A percentile compares a stretch with the other conserved stretches of the same genome.
Evolutionary conservation across 2,797 vertebrate genomes (phyloP).

Genomic region (Bovichtus variegatus): DNA sequence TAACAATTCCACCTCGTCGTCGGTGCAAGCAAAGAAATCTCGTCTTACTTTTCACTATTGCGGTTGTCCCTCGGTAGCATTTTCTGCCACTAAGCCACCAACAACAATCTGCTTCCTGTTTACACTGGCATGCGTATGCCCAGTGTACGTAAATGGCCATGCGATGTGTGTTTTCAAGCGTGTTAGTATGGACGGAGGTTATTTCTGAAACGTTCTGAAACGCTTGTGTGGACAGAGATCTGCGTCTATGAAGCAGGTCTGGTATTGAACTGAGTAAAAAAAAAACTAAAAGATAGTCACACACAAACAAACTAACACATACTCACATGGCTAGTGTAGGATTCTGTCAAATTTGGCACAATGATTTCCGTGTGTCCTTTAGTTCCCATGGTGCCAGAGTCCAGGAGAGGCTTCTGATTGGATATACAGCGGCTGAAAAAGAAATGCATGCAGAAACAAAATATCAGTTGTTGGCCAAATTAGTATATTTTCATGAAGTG

Average conservation of each 20-base stretch:
- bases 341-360: slow-evolving; percentile 95
- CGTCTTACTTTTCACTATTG: too few species aligned
- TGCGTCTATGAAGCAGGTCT: background rate
- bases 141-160: too few species aligned
- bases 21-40: too few species aligned
- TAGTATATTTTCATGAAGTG: background rate
- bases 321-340: slow-evolving; percentile 98
- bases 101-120: too few species aligned
- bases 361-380: slow-evolving; percentile 99
- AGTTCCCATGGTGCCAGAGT: slow-evolving; percentile 99
- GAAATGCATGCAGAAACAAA: background rate
- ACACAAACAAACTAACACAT: slow-evolving; percentile 4
- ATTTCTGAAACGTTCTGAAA: too few species aligned
- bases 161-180: too few species aligned
- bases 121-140: too few species aligned
- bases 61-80: too few species aligned
- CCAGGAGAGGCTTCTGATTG: slow-evolving; percentile 94
- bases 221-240: too few species aligned
- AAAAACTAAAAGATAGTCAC: background rate
- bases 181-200: too few species aligned
- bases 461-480: background rate
- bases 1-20: too few species aligned
- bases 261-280: background rate
- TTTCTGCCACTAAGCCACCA: too few species aligned
- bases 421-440: slow-evolving; percentile 92